Evolutionary conservation across 2,113 vertebrate species (phyloP), one percentile per base, ranked within the genome.

Genomic region (Pipra filicauda): DNA sequence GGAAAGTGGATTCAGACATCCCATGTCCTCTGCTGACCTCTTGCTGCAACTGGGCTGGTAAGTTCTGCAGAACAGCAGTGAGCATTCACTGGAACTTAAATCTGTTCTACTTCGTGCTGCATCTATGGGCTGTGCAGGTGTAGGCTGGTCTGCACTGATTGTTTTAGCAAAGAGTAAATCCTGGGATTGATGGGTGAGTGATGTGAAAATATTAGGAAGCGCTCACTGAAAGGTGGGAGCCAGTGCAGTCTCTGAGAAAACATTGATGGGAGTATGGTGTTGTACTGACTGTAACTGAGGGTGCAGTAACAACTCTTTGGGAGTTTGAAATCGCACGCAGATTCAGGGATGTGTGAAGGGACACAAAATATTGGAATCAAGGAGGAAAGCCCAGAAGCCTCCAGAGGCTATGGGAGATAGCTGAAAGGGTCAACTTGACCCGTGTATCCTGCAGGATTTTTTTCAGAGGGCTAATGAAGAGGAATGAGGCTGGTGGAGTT

Each of bases 361-460:
- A n/a, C 27, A n/a, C 12, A 78, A 74, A 74, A 62, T 12, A 0
- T 3, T 59, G 8, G 12, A 55, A 88, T 10, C 54, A 73, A 72
- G 71, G 21, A 52, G 30, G 15, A 92, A 66, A 75, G 15, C 3
- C 23, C 61, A 85, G 18, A 5, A 59, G 26, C 24, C 20, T 87
- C 57, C 67, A 78, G 74, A 77, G 57, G 28, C 37, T 69, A 16
- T 43, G 21, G 19, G 43, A 76, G 31, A 12, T 2, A 91, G 66
- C 51, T 92, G 75, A 77, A 93, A 91, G 70, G 31, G 55, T 82
- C 74, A 69, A 6, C 72, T 85, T 88, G 71, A 78, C 49, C 72
- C 35, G 3, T 46, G 15, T 73, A 26, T 46, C 77, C 59, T 69
- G n/a, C 48, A n/a, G n/a, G 31, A 33, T 17, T 14, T 88, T 44